Evolutionary conservation across 2,888 invertebrate genomes (phyloP).

Genomic region (Tiliacea citrago): DNA sequence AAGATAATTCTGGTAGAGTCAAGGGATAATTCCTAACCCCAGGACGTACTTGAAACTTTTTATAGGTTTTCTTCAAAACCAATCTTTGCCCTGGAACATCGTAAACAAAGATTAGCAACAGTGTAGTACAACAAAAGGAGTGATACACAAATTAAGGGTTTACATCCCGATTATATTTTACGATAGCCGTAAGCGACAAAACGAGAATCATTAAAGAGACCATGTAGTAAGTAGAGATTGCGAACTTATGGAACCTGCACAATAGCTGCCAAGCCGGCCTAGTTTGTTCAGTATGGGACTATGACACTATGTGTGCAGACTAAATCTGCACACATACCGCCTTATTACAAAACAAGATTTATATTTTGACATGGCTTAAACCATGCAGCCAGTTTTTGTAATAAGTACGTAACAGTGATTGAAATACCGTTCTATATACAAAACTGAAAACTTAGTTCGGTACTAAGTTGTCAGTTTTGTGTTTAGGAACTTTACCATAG

Average conservation of each 20-base stretch:
- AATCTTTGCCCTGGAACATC: constrained; percentile 74
- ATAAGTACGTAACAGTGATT: no score
- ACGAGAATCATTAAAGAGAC: constrained; percentile 84
- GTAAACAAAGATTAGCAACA: constrained; percentile 83
- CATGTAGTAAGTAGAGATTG: constrained; percentile 75
- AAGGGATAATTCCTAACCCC: constrained; percentile 40
- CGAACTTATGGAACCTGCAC: constrained; percentile 47
- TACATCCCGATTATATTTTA: constrained; percentile 87
- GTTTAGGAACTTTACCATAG: no score
- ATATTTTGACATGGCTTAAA: no score
- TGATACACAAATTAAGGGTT: constrained; percentile 89
- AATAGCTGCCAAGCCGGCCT: constrained; percentile 24
- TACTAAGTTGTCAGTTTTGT: no score
- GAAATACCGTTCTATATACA: no score
- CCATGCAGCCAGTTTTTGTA: no score
- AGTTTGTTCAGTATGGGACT: constrained; percentile 24
- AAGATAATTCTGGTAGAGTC: constrained; percentile 30
- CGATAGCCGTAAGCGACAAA: constrained; percentile 88
- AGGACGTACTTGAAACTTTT: constrained; percentile 35
- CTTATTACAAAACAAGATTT: no score
- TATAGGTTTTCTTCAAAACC: constrained; percentile 65
- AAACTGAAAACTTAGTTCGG: no score
- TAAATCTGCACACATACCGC: constrained; percentile 18
- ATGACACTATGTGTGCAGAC: no score
- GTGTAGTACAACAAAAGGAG: constrained; percentile 84